A percentile compares a stretch with the other conserved stretches of the same genome.
Conservation (phyloP, 2,113 vertebrate species). For the Calonectris borealis region DNA sequence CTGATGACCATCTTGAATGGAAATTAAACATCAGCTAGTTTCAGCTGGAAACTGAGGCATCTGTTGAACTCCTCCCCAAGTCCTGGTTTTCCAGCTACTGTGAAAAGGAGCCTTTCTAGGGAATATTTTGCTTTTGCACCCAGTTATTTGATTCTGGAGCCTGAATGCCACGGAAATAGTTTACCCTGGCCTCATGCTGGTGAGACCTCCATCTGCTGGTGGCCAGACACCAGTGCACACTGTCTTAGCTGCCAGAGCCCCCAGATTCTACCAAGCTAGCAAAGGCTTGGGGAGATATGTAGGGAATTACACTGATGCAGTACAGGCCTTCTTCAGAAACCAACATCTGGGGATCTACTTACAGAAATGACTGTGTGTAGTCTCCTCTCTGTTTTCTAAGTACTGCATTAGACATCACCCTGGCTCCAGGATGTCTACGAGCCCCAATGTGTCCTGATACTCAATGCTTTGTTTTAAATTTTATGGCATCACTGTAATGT, state of each 20-base stretch:
- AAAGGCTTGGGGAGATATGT: not conserved
- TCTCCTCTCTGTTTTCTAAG: not conserved
- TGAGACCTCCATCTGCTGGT: slow-evolving; percentile 39
- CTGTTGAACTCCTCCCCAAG: not conserved
- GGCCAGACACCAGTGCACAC: not conserved
- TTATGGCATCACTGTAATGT: not conserved
- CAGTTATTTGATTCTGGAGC: not conserved
- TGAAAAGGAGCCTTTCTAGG: not conserved
- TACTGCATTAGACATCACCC: not conserved
- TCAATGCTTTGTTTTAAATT: not conserved
- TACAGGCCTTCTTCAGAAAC: not conserved
- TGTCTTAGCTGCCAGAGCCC: not conserved
- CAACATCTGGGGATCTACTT: not conserved
- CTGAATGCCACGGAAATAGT: not conserved
- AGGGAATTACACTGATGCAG: not conserved
- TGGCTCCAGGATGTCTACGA: not conserved
- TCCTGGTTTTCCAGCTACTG: not conserved
- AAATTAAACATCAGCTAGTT: not conserved
- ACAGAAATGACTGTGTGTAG: not conserved
- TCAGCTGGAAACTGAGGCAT: not conserved
- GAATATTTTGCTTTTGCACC: not conserved
- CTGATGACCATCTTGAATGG: slow-evolving; percentile 6
- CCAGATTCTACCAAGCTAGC: too few relatives aligned
- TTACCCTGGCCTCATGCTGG: not conserved
- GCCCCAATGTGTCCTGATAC: not conserved